These are phyloP conservation scores for Zygothrica quintamaculata DNA, from an alignment of 2,888 invertebrate species.

Conservation along the genomic window DNA sequence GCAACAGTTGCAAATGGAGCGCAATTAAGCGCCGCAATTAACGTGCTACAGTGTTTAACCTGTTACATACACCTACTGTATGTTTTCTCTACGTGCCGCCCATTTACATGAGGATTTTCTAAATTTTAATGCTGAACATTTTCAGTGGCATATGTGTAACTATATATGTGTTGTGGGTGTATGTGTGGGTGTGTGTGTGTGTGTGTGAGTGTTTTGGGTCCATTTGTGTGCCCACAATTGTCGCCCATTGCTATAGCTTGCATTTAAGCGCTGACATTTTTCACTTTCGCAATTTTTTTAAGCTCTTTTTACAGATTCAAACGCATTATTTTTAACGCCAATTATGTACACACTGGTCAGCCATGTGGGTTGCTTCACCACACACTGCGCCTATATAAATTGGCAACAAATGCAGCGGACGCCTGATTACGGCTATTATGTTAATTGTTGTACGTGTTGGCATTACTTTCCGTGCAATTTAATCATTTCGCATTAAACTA, in stretches of 20 bases:
- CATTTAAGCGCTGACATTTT: slow-evolving; percentile 70
- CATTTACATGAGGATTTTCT: slow-evolving; percentile 74
- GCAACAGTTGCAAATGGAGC: slow-evolving; percentile 77
- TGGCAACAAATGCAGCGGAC: slow-evolving; percentile 64
- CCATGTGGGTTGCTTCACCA: not conserved
- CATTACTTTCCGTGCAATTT: slow-evolving; percentile 41
- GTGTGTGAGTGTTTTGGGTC: too few relatives aligned
- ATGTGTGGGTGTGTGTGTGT: slow-evolving; percentile 2
- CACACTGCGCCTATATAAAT: slow-evolving; percentile 62
- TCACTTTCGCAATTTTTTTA: slow-evolving; percentile 57
- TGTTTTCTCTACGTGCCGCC: slow-evolving; percentile 53
- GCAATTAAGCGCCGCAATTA: slow-evolving; percentile 82
- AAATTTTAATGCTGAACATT: slow-evolving; percentile 77
- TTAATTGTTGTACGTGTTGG: slow-evolving; percentile 69
- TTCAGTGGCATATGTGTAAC: slow-evolving; percentile 24
- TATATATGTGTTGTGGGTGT: too few relatives aligned
- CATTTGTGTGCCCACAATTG: slow-evolving; percentile 67
- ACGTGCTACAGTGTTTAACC: slow-evolving; percentile 79
- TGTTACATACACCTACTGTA: slow-evolving; percentile 61
- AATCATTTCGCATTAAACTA: slow-evolving; percentile 49
- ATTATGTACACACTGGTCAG: slow-evolving; percentile 57
- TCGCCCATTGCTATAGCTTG: slow-evolving; percentile 34
- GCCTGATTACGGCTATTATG: slow-evolving; percentile 72
- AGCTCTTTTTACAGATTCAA: slow-evolving; percentile 56
- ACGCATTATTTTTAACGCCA: slow-evolving; percentile 77